Evolutionary conservation across 2,888 invertebrate species (phyloP).

Genomic region (Scrobipalpa atriplicella): DNA sequence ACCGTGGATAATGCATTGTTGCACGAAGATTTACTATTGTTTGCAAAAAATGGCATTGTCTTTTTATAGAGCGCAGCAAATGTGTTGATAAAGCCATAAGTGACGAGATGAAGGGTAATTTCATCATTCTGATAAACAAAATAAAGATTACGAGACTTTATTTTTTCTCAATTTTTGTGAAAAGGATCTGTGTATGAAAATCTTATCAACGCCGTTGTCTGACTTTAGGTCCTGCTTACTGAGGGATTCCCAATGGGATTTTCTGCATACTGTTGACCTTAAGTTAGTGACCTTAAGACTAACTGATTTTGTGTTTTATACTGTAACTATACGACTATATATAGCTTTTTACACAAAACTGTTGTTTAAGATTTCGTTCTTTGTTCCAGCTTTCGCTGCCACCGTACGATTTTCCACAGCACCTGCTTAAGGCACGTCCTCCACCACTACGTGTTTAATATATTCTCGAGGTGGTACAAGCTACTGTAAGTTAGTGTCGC

Average conservation of each 20-base stretch:
- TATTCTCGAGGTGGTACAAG: conserved; percentile 42
- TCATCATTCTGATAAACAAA: not conserved
- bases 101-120: not conserved
- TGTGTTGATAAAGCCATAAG: not conserved
- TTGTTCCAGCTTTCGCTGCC: conserved; percentile 1
- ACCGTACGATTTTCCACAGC: not conserved
- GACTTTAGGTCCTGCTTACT: too few species aligned
- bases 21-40: conserved; percentile 37
- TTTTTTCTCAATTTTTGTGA: too few species aligned
- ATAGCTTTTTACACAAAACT: conserved; percentile 22
- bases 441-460: conserved; percentile 48
- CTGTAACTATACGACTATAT: too few species aligned
- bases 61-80: conserved; percentile 25
- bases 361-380: not conserved
- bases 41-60: conserved; percentile 28
- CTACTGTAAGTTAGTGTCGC: conserved; percentile 3
- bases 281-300: too few species aligned
- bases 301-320: too few species aligned
- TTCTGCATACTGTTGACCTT: too few species aligned
- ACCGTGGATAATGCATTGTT: conserved; percentile 34
- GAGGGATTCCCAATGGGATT: too few species aligned
- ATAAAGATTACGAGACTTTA: too few species aligned
- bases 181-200: too few species aligned
- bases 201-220: too few species aligned
- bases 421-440: conserved; percentile 36